Conservation (phyloP, 2,113 vertebrate genomes). For the human (Homo sapiens) region GRCh38 chr4:189110501-189111000, state of each 20-base stretch:
- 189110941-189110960: background rate
- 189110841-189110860: constrained; percentile 22
- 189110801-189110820: constrained; percentile 39
- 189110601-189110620: background rate
- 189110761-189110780: constrained; percentile 73
- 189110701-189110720: background rate
- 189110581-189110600: too few species aligned
- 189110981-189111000: background rate
- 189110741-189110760: constrained; percentile 63
- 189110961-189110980: background rate
- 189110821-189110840: background rate
- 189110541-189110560: too few species aligned
- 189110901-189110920: constrained; percentile 58
- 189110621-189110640: background rate
- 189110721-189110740: constrained; percentile 54
- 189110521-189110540: too few species aligned
- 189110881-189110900: constrained; percentile 76
- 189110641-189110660: too few species aligned
- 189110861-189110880: constrained; percentile 72
- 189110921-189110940: constrained; percentile 1
- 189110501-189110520: too few species aligned
- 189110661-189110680: too few species aligned
- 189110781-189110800: constrained; percentile 69
- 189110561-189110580: too few species aligned
- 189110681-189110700: too few species aligned